Evolutionary conservation across 2,888 invertebrate genomes (phyloP).

Genomic region (Abrostola tripartita): DNA sequence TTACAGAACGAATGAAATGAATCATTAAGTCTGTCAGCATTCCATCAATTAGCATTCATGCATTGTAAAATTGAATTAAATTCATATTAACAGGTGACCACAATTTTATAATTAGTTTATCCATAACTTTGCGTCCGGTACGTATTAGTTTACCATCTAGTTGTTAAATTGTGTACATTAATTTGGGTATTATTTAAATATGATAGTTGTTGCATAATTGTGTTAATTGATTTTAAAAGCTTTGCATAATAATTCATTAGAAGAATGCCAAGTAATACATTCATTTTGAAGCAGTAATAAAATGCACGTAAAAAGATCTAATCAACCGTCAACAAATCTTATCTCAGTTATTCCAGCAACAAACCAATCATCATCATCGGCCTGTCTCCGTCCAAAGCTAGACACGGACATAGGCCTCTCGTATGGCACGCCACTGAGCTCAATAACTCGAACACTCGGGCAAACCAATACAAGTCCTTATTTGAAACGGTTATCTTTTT

Average conservation of each 20-base stretch:
- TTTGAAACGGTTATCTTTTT: slow-evolving; percentile 39
- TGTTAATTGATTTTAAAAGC: slow-evolving; percentile 4
- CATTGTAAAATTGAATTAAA: slow-evolving; percentile 51
- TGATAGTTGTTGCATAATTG: not conserved
- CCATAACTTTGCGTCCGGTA: slow-evolving; percentile 40
- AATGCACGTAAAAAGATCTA: too few species aligned
- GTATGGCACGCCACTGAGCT: too few species aligned
- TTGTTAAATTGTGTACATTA: slow-evolving; percentile 34
- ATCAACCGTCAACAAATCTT: not conserved
- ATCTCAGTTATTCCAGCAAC: not conserved
- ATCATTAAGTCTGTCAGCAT: slow-evolving; percentile 68
- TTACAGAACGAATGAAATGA: slow-evolving; percentile 71
- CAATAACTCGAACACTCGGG: too few species aligned
- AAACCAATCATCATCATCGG: slow-evolving; percentile 3
- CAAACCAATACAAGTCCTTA: not conserved
- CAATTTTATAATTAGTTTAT: slow-evolving; percentile 52
- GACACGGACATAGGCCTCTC: too few species aligned
- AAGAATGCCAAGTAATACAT: too few species aligned
- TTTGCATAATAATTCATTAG: not conserved
- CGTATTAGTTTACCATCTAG: slow-evolving; percentile 32
- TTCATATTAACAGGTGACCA: slow-evolving; percentile 44
- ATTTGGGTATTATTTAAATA: slow-evolving; percentile 26
- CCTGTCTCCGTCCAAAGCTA: too few species aligned
- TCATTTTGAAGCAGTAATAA: too few species aligned
- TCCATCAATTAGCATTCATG: slow-evolving; percentile 72